A percentile compares a stretch with the other conserved stretches of the same genome.
Evolutionary conservation across 2,113 vertebrate genomes (phyloP).

Genomic region (Chloropsis hardwickii): DNA sequence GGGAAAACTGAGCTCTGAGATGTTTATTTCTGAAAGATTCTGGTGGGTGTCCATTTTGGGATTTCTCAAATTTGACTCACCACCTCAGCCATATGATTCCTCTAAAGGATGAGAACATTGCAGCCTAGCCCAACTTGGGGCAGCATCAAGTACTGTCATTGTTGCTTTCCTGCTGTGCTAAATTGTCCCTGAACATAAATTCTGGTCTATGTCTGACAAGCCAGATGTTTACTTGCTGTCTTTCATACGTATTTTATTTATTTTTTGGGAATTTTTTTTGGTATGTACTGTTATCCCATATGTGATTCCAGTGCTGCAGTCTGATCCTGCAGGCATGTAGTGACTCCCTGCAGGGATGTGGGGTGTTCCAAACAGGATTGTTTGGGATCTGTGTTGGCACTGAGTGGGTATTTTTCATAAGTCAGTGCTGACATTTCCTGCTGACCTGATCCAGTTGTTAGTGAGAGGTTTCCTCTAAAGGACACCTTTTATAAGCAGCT

Average conservation of each 20-base stretch:
- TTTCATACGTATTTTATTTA: background rate
- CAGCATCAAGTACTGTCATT: background rate
- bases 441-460: background rate
- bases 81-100: background rate
- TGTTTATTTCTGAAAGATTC: background rate
- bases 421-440: background rate
- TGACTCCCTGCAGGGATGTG: background rate
- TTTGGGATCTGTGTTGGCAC: background rate
- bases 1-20: background rate
- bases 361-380: background rate
- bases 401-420: background rate
- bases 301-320: background rate
- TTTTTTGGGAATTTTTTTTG: background rate
- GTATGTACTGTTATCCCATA: background rate
- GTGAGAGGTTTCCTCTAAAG: background rate
- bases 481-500: background rate
- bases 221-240: slow-evolving; percentile 20
- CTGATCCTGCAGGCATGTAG: background rate
- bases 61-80: background rate
- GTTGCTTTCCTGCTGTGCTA: slow-evolving; percentile 10
- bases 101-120: background rate
- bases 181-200: background rate
- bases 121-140: background rate
- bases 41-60: background rate
- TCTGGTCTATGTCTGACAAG: background rate